A percentile compares a stretch with the other conserved stretches of the same genome.
phyloP scores from a whole-genome alignment of 2,888 invertebrate species.

The Bugula neritina region DNA sequence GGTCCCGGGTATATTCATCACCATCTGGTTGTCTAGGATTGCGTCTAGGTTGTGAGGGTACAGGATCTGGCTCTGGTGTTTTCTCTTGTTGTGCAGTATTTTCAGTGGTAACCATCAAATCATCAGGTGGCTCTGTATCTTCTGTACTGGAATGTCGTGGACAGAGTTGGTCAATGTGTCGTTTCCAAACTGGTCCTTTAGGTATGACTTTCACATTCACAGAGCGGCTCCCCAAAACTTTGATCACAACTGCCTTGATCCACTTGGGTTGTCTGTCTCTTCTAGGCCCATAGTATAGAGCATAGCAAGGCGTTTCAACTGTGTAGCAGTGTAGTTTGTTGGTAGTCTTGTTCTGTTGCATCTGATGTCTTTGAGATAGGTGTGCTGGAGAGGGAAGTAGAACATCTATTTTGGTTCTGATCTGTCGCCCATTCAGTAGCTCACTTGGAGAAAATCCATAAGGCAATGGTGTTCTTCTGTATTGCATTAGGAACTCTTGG shows the following conservation, averaged over 20 bases:
- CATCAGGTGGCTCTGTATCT: no score
- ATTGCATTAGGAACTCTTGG: conserved; percentile 25
- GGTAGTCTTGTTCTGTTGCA: neutral
- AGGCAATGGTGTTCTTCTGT: neutral
- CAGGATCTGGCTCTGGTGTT: no score
- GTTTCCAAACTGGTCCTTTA: neutral
- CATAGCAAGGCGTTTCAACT: neutral
- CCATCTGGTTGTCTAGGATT: no score
- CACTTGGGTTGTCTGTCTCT: neutral
- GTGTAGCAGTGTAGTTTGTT: neutral
- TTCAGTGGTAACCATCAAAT: no score
- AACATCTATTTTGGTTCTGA: conserved; percentile 1
- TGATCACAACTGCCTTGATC: neutral
- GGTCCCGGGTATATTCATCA: no score
- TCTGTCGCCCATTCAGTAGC: conserved; percentile 11
- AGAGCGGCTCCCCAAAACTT: neutral
- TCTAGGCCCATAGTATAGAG: neutral
- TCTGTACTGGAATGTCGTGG: no score
- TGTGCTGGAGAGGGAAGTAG: conserved; percentile 2
- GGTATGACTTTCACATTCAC: neutral
- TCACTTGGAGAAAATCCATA: conserved; percentile 8
- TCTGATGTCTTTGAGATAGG: neutral
- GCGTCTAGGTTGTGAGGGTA: no score
- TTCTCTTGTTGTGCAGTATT: no score
- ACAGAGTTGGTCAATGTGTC: no score